Percentiles rank a stretch among this genome's conserved stretches.
Conservation (phyloP, 23 tunicate genomes). For the Styela clava region DNA sequence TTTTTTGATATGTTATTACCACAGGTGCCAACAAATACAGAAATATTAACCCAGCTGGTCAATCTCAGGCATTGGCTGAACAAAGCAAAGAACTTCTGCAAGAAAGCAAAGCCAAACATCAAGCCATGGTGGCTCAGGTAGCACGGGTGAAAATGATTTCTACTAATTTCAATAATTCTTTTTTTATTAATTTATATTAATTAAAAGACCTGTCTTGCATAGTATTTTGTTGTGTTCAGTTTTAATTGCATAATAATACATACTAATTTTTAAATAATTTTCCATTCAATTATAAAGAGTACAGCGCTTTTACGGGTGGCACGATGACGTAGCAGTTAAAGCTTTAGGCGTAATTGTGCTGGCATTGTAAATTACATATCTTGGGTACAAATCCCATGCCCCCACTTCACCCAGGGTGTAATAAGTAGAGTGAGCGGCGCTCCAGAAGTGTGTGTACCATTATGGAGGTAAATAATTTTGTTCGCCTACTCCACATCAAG, state of each 20-base stretch:
- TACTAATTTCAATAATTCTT: not conserved
- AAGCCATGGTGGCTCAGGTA: constrained; percentile 87
- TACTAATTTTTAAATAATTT: too few species aligned
- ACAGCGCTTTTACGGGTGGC: not conserved
- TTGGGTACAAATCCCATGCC: too few species aligned
- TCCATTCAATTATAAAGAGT: not conserved
- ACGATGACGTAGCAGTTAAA: not conserved
- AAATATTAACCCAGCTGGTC: not conserved
- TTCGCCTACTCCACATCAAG: too few species aligned
- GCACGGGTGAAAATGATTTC: constrained; percentile 28
- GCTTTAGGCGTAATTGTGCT: too few species aligned
- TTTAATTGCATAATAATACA: too few species aligned
- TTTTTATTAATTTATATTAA: too few species aligned
- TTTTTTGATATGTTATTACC: not conserved
- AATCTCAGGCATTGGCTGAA: constrained; percentile 45
- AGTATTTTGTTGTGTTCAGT: not conserved
- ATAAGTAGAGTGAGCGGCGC: too few species aligned
- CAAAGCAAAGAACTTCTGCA: constrained; percentile 67
- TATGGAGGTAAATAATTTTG: too few species aligned
- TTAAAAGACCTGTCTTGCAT: not conserved
- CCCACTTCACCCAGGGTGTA: too few species aligned
- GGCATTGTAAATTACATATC: too few species aligned
- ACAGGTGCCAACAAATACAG: not conserved
- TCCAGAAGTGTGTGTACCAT: too few species aligned
- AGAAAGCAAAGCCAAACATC: constrained; percentile 86